Base-by-base conservation (phyloP, 2,888 invertebrate species). In the Megalurothrips usitatus region DNA sequence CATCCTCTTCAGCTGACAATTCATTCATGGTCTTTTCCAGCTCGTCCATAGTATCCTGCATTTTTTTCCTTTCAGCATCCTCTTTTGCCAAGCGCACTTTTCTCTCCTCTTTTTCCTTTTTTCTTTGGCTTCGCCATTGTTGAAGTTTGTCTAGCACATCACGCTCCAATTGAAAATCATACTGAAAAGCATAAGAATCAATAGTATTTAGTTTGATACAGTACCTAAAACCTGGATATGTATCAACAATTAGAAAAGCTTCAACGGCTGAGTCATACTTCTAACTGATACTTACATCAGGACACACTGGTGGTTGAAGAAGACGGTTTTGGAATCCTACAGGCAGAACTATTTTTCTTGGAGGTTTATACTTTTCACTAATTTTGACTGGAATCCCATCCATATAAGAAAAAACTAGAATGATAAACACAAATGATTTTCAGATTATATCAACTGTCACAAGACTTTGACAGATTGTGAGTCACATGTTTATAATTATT, bases 351-450 rank as follows among this genome's bases (percentile, higher is more conserved):
- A 92, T 90, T 86, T 90, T 91, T 81, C 92, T 92, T 43, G 95
- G 95, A 84, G 94, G 93, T 87, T 94, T 94, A 86, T 94, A 96
- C 85, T 92, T 93, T 87, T 96, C 95, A 79, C 94, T 93, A 87
- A 96, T 95, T 90, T 96, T 96, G 82, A 96, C 95, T 85, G 94
- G 93, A 84, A 96, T 92, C 84, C 93, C 94, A 88, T 96, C 96
- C 92, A 94, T 93, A 86, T 91, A 93, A 86, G 91, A 82, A 79
- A 68, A 68, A 19, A 68, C 68, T 58, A 17, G 19, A 58, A 58
- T 17, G 1, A 58, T 0, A 19, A 58, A 19, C 58, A 19, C 19
- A 6, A 58, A 19, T 6, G 11, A 6, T 14, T 14, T 14, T 17
- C 11, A 58, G 19, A 58, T 14, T 19, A 14, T 58, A 17, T 23